These are phyloP conservation scores for Herpetotheres cachinnans DNA, from an alignment of 2,113 vertebrate genomes.

Conservation along the genomic window DNA sequence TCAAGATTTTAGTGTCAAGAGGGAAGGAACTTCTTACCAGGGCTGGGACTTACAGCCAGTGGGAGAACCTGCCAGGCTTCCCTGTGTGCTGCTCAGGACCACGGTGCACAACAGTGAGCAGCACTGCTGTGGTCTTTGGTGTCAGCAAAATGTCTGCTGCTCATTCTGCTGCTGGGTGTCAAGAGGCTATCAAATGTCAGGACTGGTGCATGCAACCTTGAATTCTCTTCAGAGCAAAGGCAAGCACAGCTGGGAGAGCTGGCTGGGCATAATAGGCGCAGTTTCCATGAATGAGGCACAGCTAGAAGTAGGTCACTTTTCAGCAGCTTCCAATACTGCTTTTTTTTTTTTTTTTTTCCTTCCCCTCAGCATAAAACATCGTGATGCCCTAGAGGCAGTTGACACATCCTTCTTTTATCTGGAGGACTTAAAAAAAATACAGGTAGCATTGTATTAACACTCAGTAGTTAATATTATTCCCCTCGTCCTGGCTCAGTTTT, in stretches of 20 bases:
- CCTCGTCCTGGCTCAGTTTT: not conserved
- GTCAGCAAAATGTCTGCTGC: not conserved
- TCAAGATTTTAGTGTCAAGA: not conserved
- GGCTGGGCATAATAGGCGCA: not conserved
- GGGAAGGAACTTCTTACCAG: not conserved
- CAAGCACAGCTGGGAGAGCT: not conserved
- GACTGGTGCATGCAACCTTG: not conserved
- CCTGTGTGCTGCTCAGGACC: not conserved
- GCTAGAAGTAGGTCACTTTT: not conserved
- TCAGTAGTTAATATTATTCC: not conserved
- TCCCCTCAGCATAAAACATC: not conserved
- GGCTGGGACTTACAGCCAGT: not conserved
- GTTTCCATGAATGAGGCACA: not conserved
- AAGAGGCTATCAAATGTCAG: not conserved
- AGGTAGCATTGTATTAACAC: not conserved
- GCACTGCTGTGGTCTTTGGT: not conserved
- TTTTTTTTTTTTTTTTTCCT: not conserved
- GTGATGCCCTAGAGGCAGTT: not conserved
- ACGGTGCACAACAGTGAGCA: rapidly evolving
- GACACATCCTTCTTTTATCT: not conserved
- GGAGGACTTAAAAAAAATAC: not conserved
- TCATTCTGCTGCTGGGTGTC: not conserved
- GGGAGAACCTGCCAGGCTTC: not conserved
- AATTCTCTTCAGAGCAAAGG: not conserved
- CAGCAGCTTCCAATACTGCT: not conserved